phyloP scores from a whole-genome alignment of 2,888 invertebrate genomes.

The Plagodis dolabraria region DNA sequence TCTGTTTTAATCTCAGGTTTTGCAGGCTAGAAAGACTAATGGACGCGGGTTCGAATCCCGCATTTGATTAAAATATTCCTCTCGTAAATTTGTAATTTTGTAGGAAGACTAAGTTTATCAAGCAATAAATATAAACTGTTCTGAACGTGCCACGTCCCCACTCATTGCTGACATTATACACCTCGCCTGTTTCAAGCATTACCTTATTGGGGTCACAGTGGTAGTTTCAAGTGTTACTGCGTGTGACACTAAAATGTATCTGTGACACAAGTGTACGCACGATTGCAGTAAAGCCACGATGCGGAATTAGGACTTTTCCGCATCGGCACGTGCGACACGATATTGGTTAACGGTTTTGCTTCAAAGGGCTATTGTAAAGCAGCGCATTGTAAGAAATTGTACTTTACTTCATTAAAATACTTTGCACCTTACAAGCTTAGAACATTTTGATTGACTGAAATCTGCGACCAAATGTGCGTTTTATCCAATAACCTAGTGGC shows the following conservation, averaged over 20 bases:
- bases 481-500: no score
- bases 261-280: constrained; percentile 35
- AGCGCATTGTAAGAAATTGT: not conserved
- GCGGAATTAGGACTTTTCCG: constrained; percentile 20
- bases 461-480: no score
- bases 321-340: constrained; percentile 9
- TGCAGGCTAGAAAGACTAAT: no score
- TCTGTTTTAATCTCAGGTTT: no score
- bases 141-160: no score
- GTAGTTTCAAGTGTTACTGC: constrained; percentile 36
- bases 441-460: no score
- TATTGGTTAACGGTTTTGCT: constrained; percentile 10
- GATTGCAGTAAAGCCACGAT: constrained; percentile 13
- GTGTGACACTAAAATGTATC: constrained; percentile 12
- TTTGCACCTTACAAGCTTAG: no score
- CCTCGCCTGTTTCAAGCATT: not conserved
- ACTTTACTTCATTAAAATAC: no score
- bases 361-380: constrained; percentile 9
- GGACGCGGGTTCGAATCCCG: no score
- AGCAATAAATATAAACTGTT: not conserved
- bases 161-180: not conserved
- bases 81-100: no score
- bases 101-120: no score
- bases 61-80: no score
- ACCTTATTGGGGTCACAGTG: constrained; percentile 54